Evolutionary conservation across 2,888 invertebrate genomes (phyloP).

Genomic region (Torymus aiolomorphi): DNA sequence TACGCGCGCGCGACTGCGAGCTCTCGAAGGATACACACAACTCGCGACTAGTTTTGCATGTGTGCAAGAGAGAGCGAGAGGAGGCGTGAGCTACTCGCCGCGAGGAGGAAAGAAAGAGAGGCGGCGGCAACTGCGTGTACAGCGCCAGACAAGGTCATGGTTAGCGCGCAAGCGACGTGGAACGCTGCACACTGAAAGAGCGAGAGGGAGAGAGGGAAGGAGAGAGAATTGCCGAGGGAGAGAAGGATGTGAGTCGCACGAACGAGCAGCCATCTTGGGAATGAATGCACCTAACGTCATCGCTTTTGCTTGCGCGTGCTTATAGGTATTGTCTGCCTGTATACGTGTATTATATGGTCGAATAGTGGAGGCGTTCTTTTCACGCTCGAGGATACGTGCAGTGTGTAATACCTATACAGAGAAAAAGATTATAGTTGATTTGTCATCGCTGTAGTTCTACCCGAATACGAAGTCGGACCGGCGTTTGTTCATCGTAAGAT

Average conservation of each 20-base stretch:
- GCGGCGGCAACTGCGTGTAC: neutral
- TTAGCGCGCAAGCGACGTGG: slow-evolving; percentile 64
- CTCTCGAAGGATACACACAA: slow-evolving; percentile 33
- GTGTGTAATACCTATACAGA: no score
- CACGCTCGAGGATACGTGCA: no score
- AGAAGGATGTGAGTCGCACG: slow-evolving; percentile 6
- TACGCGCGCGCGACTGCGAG: neutral
- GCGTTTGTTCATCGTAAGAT: neutral
- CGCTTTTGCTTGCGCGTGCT: neutral
- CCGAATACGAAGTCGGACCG: no score
- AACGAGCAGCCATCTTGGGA: slow-evolving; percentile 68
- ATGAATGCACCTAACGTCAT: slow-evolving; percentile 61
- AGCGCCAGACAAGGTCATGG: slow-evolving; percentile 74
- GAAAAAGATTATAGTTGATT: no score
- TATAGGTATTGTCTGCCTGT: no score
- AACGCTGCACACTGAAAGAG: slow-evolving; percentile 23
- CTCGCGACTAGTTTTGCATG: slow-evolving; percentile 26
- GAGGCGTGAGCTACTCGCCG: slow-evolving; percentile 26
- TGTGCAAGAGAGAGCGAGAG: neutral
- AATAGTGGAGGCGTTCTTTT: no score
- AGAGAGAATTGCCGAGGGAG: slow-evolving; percentile 3
- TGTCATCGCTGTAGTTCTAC: no score
- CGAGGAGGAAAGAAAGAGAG: slow-evolving; percentile 11
- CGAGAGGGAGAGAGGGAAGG: slow-evolving; percentile 43
- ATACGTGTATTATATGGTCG: no score